Base-by-base conservation (phyloP, 2,888 invertebrate genomes). In the Catocala nupta region DNA sequence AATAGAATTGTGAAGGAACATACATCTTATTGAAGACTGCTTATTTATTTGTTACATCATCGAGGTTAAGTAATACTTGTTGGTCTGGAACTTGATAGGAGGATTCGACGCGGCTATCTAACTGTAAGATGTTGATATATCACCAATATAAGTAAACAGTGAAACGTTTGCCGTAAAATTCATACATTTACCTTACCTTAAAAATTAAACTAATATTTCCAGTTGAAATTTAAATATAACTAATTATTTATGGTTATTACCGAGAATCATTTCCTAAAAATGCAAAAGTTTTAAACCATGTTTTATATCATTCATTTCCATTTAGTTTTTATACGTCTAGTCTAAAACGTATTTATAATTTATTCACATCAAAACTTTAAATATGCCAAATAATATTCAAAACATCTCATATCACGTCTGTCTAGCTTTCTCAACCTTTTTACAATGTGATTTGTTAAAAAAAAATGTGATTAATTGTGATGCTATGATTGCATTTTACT, bases 381-480 rank as follows among this genome's bases (percentile, higher is more conserved):
- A 8, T 44, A 25, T 25, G 61, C 44, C 49, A 67, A 43, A 55
- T 43, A 58, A 59, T 50, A 45, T 68, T 63, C 39, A 45, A 60
- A 63, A 58, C 33, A 56, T 55, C 45, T 65, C 60, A 53, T 42
- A 70, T 58, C 48, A 60, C 2, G 50, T 47, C 56, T 56, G 61
- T 68, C 68, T 62, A 54, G 44, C 61, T 65, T 58, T 75, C 61
- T 55, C 45, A 65, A 59, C 36, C 58, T 62, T 69, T 68, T 57
- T 53, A 70, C 63, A 67, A 63, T 60, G 33, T 10, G 47, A 63
- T 68, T 60, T 55, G 57, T 63, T 57, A 55, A 68, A 69, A 72
- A 69, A 65, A 44, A 57, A 61, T 72, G 60, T 77, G 76, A 77
- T 77, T 78, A 77, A 78, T 77, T 71, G 59, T 52, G 58, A 59